Base-by-base conservation (phyloP, 1,140 invertebrate species). In the Drosophila bifasciata region DNA sequence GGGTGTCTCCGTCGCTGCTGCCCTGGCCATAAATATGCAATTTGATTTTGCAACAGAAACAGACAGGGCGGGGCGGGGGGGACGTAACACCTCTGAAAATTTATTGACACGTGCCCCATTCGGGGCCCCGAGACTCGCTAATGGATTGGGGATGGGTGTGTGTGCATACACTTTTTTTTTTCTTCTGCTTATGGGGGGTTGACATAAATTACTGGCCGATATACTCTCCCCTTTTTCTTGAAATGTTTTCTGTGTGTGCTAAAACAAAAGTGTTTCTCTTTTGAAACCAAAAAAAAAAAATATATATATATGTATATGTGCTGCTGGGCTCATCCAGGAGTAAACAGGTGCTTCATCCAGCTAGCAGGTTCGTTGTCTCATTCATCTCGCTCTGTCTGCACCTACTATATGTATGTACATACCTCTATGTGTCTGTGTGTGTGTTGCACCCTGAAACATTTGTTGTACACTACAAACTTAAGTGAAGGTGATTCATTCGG, bases 281-380 rank as follows among this genome's bases (percentile, higher is more conserved):
- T 36, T 11, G n/a, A n/a, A n/a, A n/a, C n/a, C n/a, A n/a, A n/a
- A n/a, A n/a, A n/a, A n/a, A n/a, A n/a, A n/a, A n/a, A n/a, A n/a
- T n/a, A n/a, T n/a, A n/a, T n/a, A n/a, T n/a, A n/a, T n/a, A n/a
- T n/a, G n/a, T n/a, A n/a, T n/a, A n/a, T n/a, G n/a, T n/a, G n/a
- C n/a, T n/a, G 41, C 28, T 58, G 49, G 36, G 39, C 56, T 23
- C n/a, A n/a, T n/a, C 11, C 32, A 78, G 80, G 81, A 80, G 51
- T 60, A 46, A 81, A 81, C 78, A 86, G 69, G 64, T 86, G 81
- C 64, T 88, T 88, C 50, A 86, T 88, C 36, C 68, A 61, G 83
- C 63, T 86, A 11, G 78, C 73, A 86, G 81, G 81, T 85, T 86
- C 60, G 81, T 85, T 57, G 28, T 39, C 43, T 28, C 36, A 49